Conservation (phyloP, 2,888 invertebrate species). For the Epirrita christyi region DNA sequence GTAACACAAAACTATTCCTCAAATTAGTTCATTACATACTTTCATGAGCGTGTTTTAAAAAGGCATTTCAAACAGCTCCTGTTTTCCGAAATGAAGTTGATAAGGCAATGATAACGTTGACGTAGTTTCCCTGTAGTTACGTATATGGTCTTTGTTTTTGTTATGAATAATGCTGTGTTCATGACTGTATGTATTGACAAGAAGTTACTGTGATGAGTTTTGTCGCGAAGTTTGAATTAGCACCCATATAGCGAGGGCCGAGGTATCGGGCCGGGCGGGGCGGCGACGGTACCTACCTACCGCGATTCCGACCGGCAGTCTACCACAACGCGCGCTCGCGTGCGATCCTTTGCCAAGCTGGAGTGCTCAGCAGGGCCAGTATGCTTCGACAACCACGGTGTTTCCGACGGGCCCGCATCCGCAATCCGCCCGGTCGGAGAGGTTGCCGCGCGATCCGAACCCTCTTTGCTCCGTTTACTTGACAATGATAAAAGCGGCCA, state of each 20-base stretch:
- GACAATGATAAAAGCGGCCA: conserved; percentile 74
- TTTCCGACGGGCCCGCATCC: conserved; percentile 66
- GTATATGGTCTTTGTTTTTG: conserved; percentile 26
- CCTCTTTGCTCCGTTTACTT: conserved; percentile 73
- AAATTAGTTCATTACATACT: no score
- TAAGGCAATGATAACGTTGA: conserved; percentile 8
- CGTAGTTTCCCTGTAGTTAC: conserved; percentile 3
- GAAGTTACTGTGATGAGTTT: conserved; percentile 29
- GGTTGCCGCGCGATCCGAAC: conserved; percentile 71
- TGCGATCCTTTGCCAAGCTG: conserved; percentile 77
- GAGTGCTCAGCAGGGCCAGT: conserved; percentile 80
- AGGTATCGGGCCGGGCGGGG: conserved; percentile 52
- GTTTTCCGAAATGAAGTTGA: not conserved
- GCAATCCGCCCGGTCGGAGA: conserved; percentile 73
- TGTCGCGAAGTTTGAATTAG: conserved; percentile 68
- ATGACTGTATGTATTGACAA: conserved; percentile 37
- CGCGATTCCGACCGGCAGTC: conserved; percentile 67
- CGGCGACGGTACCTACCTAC: conserved; percentile 37
- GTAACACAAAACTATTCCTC: no score
- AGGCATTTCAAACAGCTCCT: not conserved
- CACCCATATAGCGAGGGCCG: conserved; percentile 58
- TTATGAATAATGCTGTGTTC: conserved; percentile 29
- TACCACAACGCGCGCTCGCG: conserved; percentile 74
- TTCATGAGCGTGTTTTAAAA: no score
- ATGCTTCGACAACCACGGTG: conserved; percentile 81